phyloP scores from a whole-genome alignment of 2,888 invertebrate genomes.

The Trichogramma dendrolimi region DNA sequence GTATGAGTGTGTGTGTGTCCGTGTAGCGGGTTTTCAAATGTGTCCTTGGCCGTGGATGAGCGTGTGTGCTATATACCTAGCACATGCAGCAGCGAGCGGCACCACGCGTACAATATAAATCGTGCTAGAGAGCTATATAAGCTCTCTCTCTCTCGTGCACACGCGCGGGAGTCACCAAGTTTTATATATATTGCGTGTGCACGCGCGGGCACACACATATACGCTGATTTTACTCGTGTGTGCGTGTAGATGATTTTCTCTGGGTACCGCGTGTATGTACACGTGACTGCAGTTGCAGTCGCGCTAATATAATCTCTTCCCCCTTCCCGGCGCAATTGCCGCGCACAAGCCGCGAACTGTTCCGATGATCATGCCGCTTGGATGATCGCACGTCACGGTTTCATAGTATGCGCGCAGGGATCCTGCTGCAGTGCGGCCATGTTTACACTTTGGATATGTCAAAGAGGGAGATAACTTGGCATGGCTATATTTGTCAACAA shows the following conservation, averaged over 20 bases:
- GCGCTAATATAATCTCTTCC: neutral
- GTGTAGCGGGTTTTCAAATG: too few relatives aligned
- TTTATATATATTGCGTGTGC: neutral
- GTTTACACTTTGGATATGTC: too few relatives aligned
- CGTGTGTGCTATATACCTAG: too few relatives aligned
- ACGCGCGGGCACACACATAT: neutral
- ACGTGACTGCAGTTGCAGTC: neutral
- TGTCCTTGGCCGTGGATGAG: too few relatives aligned
- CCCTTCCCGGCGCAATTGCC: neutral
- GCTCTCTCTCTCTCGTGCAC: neutral
- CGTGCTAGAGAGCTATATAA: constrained; percentile 2
- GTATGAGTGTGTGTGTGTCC: too few relatives aligned
- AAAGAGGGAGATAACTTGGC: too few relatives aligned
- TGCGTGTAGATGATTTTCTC: neutral
- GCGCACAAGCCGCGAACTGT: neutral
- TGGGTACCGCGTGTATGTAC: neutral
- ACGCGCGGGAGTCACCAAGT: neutral
- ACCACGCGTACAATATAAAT: neutral
- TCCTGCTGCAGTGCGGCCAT: too few relatives aligned
- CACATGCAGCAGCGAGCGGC: neutral
- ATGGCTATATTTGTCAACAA: too few relatives aligned
- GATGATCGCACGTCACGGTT: neutral
- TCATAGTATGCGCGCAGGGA: neutral
- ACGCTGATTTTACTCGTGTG: constrained; percentile 1
- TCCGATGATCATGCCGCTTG: neutral